Conservation (phyloP, 2,113 vertebrate genomes). For the Festucalex cinctus region DNA sequence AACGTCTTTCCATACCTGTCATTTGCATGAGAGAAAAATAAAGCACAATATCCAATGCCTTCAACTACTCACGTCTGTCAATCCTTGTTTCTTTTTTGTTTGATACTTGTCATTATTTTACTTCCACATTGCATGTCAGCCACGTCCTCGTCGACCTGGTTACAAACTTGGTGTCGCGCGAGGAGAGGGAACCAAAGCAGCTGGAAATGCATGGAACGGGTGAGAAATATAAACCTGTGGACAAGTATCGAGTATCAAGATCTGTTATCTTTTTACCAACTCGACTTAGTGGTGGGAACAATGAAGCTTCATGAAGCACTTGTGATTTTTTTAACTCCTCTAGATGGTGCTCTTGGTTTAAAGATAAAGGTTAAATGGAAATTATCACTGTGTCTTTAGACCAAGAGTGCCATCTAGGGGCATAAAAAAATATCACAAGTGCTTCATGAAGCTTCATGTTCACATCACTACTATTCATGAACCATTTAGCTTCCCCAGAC, state of each 20-base stretch:
- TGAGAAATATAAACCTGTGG: slow-evolving; percentile 18
- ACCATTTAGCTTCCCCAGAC: neutral
- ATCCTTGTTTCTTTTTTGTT: slow-evolving; percentile 7
- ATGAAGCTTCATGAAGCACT: too few species aligned
- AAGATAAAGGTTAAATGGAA: too few species aligned
- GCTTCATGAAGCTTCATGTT: too few species aligned
- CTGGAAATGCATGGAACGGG: slow-evolving; percentile 50
- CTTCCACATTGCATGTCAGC: slow-evolving; percentile 50
- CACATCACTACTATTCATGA: too few species aligned
- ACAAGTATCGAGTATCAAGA: neutral
- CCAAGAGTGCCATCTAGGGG: too few species aligned
- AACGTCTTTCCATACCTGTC: neutral
- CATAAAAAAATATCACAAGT: too few species aligned
- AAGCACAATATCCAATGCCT: neutral
- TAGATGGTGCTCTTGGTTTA: too few species aligned
- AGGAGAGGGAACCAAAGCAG: slow-evolving; percentile 19
- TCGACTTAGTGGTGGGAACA: too few species aligned
- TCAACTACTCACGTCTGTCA: neutral
- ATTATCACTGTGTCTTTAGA: too few species aligned
- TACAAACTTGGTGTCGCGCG: slow-evolving; percentile 35
- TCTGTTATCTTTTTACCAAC: too few species aligned
- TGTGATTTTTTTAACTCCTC: too few species aligned
- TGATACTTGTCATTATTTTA: slow-evolving; percentile 8
- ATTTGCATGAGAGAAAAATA: neutral
- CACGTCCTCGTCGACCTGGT: slow-evolving; percentile 73